These are phyloP conservation scores for Drosophila birchii DNA, from an alignment of 2,888 invertebrate genomes.

Conservation along the genomic window DNA sequence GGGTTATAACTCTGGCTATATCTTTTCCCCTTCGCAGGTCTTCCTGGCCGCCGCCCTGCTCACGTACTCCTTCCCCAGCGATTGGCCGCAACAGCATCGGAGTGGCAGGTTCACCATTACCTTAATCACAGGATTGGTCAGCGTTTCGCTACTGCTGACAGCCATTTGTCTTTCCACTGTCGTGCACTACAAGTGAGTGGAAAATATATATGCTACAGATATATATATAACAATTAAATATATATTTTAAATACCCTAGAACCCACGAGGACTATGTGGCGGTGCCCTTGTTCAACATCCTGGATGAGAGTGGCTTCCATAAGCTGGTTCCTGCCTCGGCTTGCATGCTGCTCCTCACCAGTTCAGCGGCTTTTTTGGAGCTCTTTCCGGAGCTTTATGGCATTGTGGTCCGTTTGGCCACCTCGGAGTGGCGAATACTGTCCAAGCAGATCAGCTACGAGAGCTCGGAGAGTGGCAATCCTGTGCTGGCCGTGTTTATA, in stretches of 20 bases:
- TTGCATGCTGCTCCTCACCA: slow-evolving; percentile 86
- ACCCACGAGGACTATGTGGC: slow-evolving; percentile 82
- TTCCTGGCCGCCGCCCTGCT: slow-evolving; percentile 73
- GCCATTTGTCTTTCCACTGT: slow-evolving; percentile 83
- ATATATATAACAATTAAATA: neutral
- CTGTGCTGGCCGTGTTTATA: slow-evolving; percentile 86
- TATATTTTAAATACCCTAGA: slow-evolving; percentile 55
- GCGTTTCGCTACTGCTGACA: slow-evolving; percentile 78
- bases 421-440: slow-evolving; percentile 86
- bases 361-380: slow-evolving; percentile 86
- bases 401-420: slow-evolving; percentile 86
- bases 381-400: slow-evolving; percentile 86
- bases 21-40: slow-evolving; percentile 23
- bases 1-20: slow-evolving; percentile 8
- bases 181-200: slow-evolving; percentile 81
- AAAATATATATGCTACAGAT: neutral
- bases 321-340: slow-evolving; percentile 86
- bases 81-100: slow-evolving; percentile 77
- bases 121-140: slow-evolving; percentile 71
- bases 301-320: slow-evolving; percentile 86
- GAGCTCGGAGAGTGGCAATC: slow-evolving; percentile 86
- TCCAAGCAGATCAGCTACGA: slow-evolving; percentile 86
- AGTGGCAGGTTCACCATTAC: slow-evolving; percentile 75
- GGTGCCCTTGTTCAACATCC: slow-evolving; percentile 85
- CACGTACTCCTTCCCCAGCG: slow-evolving; percentile 82